Evolutionary conservation across 2,797 vertebrate genomes (phyloP), one percentile per base, ranked within the genome.

Genomic region (Mastacembelus armatus): DNA sequence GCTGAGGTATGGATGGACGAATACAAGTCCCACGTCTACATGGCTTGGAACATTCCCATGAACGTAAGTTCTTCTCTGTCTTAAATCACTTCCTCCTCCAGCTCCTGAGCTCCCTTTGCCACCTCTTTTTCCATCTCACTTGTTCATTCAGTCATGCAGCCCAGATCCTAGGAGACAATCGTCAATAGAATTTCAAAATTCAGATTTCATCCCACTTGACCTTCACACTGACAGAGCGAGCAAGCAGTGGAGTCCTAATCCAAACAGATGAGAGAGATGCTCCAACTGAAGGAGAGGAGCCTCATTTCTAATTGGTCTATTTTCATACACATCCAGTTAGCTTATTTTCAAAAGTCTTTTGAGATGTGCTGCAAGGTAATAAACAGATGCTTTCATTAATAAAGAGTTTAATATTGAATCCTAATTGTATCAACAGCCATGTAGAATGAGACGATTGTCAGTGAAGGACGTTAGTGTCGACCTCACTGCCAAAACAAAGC

Each of bases 1-100:
- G 98, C 98, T 0, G 98, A 99, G 87, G 98, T 99, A 71, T 99
- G 98, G 98, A 99, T 99, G 98, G 98, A 99, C 3, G 93, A 98
- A 88, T 99, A 96, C 92, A 98, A 98, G 83, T 98, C 97, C 0
- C 98, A 99, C 0, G 98, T 99, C 55, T 99, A 99, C 94, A 99
- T 99, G 98, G 98, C 98, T 18, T 99, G 98, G 98, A 99, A 99
- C 88, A 98, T 99, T 84, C 97, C 97, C 54, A 98, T 99, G 95
- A 97, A 95, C 0, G 97, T 98, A 80, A 95, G 96, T 87, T 63
- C 52, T 68, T 52, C 57, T 55, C 48, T 1, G 3, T 58, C 67
- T 66, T 55, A 21, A 22, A 71, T 59, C 54, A 21, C 24, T 12
- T 62, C 39, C 7, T 55, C 5, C 16, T 47, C 51, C 36, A 60